phyloP scores from a whole-genome alignment of 2,797 vertebrate species.

The Cichlasoma orientale region DNA sequence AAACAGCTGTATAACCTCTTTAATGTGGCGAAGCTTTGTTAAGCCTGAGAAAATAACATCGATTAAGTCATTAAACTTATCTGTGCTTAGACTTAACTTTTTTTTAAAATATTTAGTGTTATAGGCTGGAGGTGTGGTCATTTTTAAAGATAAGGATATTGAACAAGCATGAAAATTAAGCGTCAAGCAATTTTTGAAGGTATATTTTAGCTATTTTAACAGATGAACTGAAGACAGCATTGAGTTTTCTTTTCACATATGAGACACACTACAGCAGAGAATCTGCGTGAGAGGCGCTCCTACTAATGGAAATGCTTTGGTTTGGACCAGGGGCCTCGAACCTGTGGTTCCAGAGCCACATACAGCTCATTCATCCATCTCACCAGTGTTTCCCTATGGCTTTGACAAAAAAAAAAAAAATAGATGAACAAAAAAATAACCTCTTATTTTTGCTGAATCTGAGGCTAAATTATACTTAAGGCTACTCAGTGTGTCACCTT shows the following conservation, averaged over 20 bases:
- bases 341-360: too few species aligned
- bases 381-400: neutral
- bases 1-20: neutral
- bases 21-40: neutral
- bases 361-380: neutral
- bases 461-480: neutral
- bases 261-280: neutral
- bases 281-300: neutral
- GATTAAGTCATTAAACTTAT: neutral
- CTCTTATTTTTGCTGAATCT: neutral
- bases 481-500: neutral
- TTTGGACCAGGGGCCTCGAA: neutral
- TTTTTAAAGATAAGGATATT: neutral
- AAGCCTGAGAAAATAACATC: neutral
- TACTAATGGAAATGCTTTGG: neutral
- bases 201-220: neutral
- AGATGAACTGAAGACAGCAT: neutral
- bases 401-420: neutral
- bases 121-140: neutral
- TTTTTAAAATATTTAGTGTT: neutral
- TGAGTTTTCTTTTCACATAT: neutral
- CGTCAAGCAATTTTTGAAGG: neutral
- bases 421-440: neutral
- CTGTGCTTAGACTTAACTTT: neutral
- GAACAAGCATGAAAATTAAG: neutral